Evolutionary conservation across 2,888 invertebrate species (phyloP), one percentile per base, ranked within the genome.

Genomic region (Hyppa rectilinea): DNA sequence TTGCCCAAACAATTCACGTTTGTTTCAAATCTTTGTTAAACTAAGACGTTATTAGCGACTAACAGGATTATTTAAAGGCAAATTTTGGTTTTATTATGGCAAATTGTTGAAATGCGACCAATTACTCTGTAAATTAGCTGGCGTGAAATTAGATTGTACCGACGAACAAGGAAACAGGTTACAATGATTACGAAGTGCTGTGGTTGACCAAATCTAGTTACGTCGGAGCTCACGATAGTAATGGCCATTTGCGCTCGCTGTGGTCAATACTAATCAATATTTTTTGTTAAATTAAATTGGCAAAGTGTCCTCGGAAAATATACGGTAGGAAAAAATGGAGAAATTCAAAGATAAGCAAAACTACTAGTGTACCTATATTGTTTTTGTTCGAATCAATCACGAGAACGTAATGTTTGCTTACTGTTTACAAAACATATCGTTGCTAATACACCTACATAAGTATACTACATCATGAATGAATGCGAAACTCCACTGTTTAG

Each of bases 121-220:
- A 82, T 84, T 84, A 82, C 77, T 78, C 61, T 74, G 81, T 75
- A 81, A 84, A 86, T 83, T 82, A 85, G 80, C 70, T 68, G 80
- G 82, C 83, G 85, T 87, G 82, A 87, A 89, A 86, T 88, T 84
- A 87, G 82, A 85, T 87, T 84, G 85, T 83, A 82, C 81, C 75
- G 69, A 79, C 84, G 83, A 83, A 84, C 85, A 86, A 85, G 85
- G 83, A 86, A 85, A 71, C 81, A 64, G 81, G 81, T 85, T 83
- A 87, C 83, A 85, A 81, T 83, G 78, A 86, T 87, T 90, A 87
- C 85, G 71, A 83, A 80, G 82, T 83, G 82, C 76, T 84, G 84
- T 83, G 85, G 78, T 88, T 84, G 82, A 86, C 81, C 78, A 82
- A 83, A 83, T 82, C 74, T 78, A 79, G 79, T 81, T 85, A 76